Evolutionary conservation across 2,113 vertebrate species (phyloP), one percentile per base, ranked within the genome.

Genomic region (Theristicus caerulescens): DNA sequence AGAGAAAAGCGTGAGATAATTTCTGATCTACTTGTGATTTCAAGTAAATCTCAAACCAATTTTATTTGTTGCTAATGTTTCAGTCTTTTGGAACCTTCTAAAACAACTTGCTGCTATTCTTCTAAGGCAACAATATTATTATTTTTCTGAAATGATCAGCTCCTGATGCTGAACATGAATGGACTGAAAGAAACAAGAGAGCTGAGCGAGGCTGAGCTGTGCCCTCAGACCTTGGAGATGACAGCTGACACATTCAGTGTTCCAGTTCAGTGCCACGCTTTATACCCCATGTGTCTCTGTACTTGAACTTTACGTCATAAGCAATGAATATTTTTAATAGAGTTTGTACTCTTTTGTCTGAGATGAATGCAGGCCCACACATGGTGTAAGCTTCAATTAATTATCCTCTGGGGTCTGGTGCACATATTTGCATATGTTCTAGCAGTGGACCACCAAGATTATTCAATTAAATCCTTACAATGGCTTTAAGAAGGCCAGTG

Each of bases 341-440:
- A 31, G 55, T 90, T 87, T 94, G 89, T 94, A 44, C 73, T 79
- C 84, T 65, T 95, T 96, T 97, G 94, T 97, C 73, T 87, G 87
- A 65, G 65, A 52, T 91, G 83, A 96, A 94, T 95, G 86, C 83
- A 64, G 59, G 93, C 89, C 95, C 93, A 91, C 96, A 96, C 94
- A 87, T 21, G 14, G 32, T 78, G 93, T 70, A 67, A 71, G 65
- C 72, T 42, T 71, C 77, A 55, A 81, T 80, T 95, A 92, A 89
- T 96, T 96, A 78, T 86, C 65, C 81, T 93, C 84, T 82, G 83
- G 70, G 59, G 51, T 71, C 77, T 87, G 88, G 69, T 92, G 77
- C 69, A 38, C n/a, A 0, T 62, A 92, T 93, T 93, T 95, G 74
- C 92, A 90, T 95, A 7, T 51, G 66, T 38, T 88, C 59, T 72